A percentile compares a stretch with the other conserved stretches of the same genome.
Evolutionary conservation across 2,888 invertebrate species (phyloP).

Genomic region (Pecten maximus): DNA sequence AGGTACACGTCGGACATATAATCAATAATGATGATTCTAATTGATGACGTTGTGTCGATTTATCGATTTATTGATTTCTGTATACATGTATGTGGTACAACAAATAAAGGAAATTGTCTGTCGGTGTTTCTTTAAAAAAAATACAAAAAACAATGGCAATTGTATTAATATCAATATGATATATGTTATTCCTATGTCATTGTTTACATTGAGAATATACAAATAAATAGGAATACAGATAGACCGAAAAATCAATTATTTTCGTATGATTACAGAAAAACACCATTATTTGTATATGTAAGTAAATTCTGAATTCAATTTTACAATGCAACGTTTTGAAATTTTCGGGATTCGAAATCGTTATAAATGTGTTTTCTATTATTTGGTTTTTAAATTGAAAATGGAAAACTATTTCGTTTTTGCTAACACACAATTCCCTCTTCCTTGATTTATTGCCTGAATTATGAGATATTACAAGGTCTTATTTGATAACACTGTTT

Average conservation of each 20-base stretch:
- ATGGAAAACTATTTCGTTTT: background rate
- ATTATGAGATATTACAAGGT: slow-evolving; percentile 14
- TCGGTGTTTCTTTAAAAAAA: background rate
- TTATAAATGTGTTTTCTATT: background rate
- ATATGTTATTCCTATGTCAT: no score
- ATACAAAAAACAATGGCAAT: background rate
- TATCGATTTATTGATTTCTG: background rate
- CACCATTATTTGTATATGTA: background rate
- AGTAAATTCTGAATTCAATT: no score
- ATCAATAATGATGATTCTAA: background rate
- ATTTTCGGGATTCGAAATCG: background rate
- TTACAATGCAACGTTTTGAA: background rate
- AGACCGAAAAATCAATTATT: background rate
- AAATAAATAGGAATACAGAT: no score
- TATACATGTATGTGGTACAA: background rate
- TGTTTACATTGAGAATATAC: no score
- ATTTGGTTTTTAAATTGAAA: background rate
- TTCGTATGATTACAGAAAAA: background rate
- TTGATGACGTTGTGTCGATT: background rate
- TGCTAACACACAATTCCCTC: background rate
- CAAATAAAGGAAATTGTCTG: background rate
- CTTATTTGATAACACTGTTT: slow-evolving; percentile 16
- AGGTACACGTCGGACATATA: background rate
- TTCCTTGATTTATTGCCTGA: background rate
- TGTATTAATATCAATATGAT: no score